Evolutionary conservation across 2,113 vertebrate species (phyloP).

Genomic region (Scartelaos histophorus): DNA sequence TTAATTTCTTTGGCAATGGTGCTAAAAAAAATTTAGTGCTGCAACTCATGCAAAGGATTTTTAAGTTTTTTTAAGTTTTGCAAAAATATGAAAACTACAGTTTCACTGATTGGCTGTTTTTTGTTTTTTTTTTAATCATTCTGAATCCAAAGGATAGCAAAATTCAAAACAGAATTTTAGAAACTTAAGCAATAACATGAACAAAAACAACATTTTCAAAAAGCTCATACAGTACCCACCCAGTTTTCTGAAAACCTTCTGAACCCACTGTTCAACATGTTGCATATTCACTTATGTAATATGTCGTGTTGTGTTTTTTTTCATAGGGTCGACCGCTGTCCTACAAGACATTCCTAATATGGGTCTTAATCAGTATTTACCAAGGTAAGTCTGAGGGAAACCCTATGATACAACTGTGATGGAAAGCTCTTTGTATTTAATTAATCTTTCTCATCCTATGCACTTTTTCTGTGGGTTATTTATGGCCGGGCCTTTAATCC

Average conservation of each 20-base stretch:
- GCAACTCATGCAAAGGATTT: too few species aligned
- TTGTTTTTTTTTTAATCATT: too few species aligned
- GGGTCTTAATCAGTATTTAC: conserved; percentile 98
- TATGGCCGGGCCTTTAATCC: conserved; percentile 47
- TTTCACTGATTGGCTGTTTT: too few species aligned
- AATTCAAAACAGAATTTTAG: too few species aligned
- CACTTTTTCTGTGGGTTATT: conserved; percentile 49
- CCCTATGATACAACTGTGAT: neutral
- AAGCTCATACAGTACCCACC: too few species aligned
- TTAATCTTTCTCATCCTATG: conserved; percentile 29
- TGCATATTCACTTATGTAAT: neutral
- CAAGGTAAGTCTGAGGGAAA: conserved; percentile 83
- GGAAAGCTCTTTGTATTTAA: neutral
- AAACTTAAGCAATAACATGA: too few species aligned
- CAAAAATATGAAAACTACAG: too few species aligned
- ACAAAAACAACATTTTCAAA: too few species aligned
- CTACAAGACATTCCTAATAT: conserved; percentile 96
- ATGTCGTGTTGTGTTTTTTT: conserved; percentile 18
- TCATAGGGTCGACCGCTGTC: conserved; percentile 89
- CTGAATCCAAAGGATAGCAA: too few species aligned
- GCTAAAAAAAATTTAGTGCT: too few species aligned
- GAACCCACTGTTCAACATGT: neutral
- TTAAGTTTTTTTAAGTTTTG: too few species aligned
- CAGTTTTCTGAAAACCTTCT: neutral
- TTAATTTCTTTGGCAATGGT: too few species aligned